Evolutionary conservation across 2,797 vertebrate species (phyloP).

Genomic region (Anas bernieri): DNA sequence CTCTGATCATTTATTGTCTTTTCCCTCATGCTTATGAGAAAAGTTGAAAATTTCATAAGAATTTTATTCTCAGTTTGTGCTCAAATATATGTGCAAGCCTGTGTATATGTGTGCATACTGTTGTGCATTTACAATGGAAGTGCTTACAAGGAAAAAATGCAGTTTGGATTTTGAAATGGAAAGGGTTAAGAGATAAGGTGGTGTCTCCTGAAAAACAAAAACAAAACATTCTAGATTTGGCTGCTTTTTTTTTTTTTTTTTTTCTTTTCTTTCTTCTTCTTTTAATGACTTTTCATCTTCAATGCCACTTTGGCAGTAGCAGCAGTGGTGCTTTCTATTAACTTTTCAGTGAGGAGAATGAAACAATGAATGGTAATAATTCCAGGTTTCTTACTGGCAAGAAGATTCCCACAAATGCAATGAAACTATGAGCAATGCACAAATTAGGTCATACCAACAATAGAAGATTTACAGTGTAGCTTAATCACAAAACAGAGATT

Average conservation of each 20-base stretch:
- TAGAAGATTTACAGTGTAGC: background rate
- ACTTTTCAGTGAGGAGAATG: background rate
- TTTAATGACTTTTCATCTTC: background rate
- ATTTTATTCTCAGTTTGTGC: background rate
- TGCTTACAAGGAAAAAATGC: background rate
- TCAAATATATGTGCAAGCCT: background rate
- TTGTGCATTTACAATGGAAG: background rate
- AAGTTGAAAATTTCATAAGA: background rate
- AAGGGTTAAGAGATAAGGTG: background rate
- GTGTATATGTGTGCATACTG: background rate
- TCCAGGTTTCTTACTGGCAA: background rate
- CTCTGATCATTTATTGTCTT: background rate
- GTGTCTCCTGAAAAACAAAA: background rate
- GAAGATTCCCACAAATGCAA: background rate
- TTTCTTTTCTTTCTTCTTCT: background rate
- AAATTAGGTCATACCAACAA: background rate
- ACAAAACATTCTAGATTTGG: background rate
- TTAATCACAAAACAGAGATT: background rate
- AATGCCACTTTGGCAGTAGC: background rate
- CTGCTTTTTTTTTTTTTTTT: too few species aligned
- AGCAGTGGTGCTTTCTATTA: background rate
- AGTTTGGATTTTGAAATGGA: background rate
- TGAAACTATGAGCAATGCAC: background rate
- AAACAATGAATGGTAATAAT: background rate
- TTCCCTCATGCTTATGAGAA: background rate